Base-by-base conservation (phyloP, 2,113 vertebrate species). In the Osmerus eperlanus region DNA sequence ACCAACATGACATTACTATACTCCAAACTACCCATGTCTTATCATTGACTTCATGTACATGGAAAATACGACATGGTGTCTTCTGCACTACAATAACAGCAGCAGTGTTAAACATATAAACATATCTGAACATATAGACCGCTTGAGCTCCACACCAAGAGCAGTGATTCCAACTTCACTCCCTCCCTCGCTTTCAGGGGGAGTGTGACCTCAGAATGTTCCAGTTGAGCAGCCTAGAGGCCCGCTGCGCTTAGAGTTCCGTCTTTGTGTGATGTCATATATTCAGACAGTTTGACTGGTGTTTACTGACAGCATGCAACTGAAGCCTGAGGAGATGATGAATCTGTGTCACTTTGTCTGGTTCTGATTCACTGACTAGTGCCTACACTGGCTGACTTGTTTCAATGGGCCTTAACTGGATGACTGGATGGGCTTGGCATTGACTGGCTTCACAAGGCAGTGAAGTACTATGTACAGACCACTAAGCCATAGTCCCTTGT, bases 171-270 rank as follows among this genome's bases (percentile, higher is more conserved):
- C 41, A 59, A 25, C 1, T 56, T 16, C 61, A 69, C 28, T 51
- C 58, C 61, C 29, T 72, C 55, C 77, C 61, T 67, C 12, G 62
- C 58, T 32, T 19, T 69, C 41, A 1, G 23, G 36, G 29, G 76
- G 51, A 71, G 68, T 23, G 69, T 84, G 82, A 86, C 65, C 65
- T 80, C 71, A 52, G 73, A 76, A 75, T 79, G 59, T 70, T 64
- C 18, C 67, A 68, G 28, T 28, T 8, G 61, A 59, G 53, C 28
- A 53, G 15, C 55, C 62, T 68, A 71, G 52, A 61, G 68, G 51
- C 23, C 72, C 65, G 58, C 1, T 53, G 41, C 67, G 64, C 51
- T 19, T 28, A 79, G 62, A 70, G 28, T 54, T 63, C 15, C 79
- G 67, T 79, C 68, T 65, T 55, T 36, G 70, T 23, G 68, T 77